These are phyloP conservation scores for Tokudaia muenninki DNA, from an alignment of 2,797 vertebrate species.

Conservation along the genomic window DNA sequence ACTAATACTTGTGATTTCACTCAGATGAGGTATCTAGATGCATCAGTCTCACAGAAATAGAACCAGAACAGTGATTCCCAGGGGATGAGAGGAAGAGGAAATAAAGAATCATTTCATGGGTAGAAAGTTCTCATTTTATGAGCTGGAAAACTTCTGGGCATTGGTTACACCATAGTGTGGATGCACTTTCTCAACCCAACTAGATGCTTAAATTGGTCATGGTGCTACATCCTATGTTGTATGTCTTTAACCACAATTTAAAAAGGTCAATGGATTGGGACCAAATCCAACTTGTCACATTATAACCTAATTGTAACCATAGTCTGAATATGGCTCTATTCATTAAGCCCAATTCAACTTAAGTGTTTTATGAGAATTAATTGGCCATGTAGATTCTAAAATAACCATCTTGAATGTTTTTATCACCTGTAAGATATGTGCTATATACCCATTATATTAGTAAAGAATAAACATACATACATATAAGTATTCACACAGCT, in stretches of 20 bases:
- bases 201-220: background rate
- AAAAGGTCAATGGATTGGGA: background rate
- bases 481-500: background rate
- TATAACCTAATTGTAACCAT: background rate
- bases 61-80: background rate
- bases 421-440: background rate
- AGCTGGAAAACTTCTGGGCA: background rate
- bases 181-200: background rate
- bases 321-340: background rate
- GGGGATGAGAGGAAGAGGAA: background rate
- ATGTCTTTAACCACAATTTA: background rate
- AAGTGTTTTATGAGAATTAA: constrained; percentile 37
- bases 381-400: background rate
- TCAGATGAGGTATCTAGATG: background rate
- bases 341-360: constrained; percentile 33
- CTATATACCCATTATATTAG: background rate
- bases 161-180: background rate
- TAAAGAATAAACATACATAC: background rate
- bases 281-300: constrained; percentile 1
- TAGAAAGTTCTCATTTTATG: constrained; percentile 24
- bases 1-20: constrained; percentile 17
- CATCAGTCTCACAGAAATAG: background rate
- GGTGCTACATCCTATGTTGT: background rate
- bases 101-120: background rate
- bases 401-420: background rate